These are phyloP conservation scores for Netelia virgata DNA, from an alignment of 2,888 invertebrate genomes.

Conservation along the genomic window DNA sequence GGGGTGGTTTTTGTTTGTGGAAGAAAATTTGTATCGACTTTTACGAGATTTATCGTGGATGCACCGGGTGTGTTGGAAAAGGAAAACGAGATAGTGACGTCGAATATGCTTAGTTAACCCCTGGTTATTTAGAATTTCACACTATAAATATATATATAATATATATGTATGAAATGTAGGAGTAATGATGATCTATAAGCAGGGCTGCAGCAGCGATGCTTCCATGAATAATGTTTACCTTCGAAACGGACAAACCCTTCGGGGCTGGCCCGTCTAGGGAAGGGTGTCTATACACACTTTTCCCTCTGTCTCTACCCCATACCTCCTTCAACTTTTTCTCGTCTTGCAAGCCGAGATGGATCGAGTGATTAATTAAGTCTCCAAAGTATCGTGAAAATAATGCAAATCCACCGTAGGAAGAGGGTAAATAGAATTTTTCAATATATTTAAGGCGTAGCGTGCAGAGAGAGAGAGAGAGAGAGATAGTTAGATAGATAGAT, in stretches of 20 bases:
- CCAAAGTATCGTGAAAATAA: conserved; percentile 70
- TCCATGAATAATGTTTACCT: conserved; percentile 16
- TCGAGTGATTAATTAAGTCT: conserved; percentile 71
- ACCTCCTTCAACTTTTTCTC: conserved; percentile 1
- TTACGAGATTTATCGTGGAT: conserved; percentile 12
- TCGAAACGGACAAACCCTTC: neutral
- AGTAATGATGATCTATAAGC: conserved; percentile 9
- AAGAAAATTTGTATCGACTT: conserved; percentile 4
- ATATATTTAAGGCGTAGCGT: conserved; percentile 42
- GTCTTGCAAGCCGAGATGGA: conserved; percentile 22
- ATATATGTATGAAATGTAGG: neutral
- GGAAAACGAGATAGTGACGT: neutral
- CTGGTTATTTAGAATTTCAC: neutral
- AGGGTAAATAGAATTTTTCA: conserved; percentile 68
- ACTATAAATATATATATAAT: neutral
- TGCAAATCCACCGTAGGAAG: conserved; percentile 63
- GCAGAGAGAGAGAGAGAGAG: neutral
- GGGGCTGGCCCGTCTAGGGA: neutral
- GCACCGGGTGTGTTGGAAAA: neutral
- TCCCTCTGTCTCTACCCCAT: neutral
- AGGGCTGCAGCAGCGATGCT: neutral
- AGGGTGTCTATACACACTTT: neutral
- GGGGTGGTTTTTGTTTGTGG: neutral
- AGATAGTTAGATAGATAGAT: too few relatives aligned
- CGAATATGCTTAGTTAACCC: conserved; percentile 1